A percentile compares a stretch with the other conserved stretches of the same genome.
These are phyloP conservation scores for Eospalax fontanierii DNA, from an alignment of 2,797 vertebrate genomes.

Conservation along the genomic window DNA sequence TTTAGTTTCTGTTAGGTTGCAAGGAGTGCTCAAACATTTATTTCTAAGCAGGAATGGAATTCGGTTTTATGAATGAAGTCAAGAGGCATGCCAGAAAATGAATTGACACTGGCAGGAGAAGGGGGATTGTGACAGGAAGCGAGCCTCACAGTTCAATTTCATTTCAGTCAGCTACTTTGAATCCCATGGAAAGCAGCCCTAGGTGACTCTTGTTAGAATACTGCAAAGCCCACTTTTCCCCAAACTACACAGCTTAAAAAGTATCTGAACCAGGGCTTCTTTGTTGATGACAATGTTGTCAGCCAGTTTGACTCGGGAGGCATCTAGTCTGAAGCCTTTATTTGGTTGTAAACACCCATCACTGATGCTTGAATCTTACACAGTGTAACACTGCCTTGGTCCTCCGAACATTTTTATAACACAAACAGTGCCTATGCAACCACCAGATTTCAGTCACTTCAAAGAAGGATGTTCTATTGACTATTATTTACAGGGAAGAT, in stretches of 20 bases:
- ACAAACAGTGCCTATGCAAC: constrained; percentile 46
- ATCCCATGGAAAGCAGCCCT: not conserved
- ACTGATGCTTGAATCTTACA: not conserved
- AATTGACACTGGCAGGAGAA: not conserved
- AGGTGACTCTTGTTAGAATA: not conserved
- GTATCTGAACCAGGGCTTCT: not conserved
- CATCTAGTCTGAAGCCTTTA: not conserved
- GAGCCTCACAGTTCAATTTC: constrained; percentile 25
- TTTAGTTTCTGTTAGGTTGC: constrained; percentile 48
- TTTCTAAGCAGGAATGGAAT: constrained; percentile 44
- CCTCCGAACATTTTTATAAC: constrained; percentile 44
- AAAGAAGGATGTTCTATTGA: not conserved
- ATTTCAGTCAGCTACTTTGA: not conserved
- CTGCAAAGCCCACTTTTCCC: not conserved
- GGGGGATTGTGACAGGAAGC: not conserved
- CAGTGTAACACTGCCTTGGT: not conserved
- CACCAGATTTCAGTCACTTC: constrained; percentile 64
- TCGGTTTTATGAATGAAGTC: constrained; percentile 47
- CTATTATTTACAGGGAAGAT: constrained; percentile 57
- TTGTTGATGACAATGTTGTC: not conserved
- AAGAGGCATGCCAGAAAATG: constrained; percentile 26
- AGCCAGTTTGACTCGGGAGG: not conserved
- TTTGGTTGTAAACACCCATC: constrained; percentile 31
- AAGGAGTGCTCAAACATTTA: constrained; percentile 14
- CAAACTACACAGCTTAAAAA: not conserved